Percentiles rank a stretch among this genome's conserved stretches.
Conservation (phyloP, 2,113 vertebrate species). For the Ciconia stormi region DNA sequence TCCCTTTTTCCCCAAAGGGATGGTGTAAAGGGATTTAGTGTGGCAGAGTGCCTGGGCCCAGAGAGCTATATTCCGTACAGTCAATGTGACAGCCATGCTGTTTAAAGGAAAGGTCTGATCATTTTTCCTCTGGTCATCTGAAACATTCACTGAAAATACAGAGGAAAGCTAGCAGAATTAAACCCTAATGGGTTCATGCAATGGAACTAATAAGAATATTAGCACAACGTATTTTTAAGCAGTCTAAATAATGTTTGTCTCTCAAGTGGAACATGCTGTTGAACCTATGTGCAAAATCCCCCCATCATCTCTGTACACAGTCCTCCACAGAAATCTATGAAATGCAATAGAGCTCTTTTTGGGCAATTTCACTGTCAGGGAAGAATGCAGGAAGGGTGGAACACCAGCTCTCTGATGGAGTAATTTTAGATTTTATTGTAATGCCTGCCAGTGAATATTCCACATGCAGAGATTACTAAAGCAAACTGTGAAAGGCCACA, state of each 20-base stretch:
- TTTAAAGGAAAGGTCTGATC: not conserved
- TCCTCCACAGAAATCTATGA: not conserved
- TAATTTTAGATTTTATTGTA: constrained; percentile 82
- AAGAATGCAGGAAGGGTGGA: constrained; percentile 83
- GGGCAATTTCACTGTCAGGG: constrained; percentile 49
- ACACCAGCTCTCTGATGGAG: constrained; percentile 62
- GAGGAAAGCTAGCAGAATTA: not conserved
- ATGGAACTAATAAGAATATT: not conserved
- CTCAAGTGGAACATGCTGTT: not conserved
- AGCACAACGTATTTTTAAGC: not conserved
- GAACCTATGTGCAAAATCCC: not conserved
- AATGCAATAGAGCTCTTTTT: constrained; percentile 24
- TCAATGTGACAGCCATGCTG: not conserved
- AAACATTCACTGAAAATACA: not conserved
- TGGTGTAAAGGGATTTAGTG: not conserved
- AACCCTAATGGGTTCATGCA: not conserved
- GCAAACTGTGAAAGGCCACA: constrained; percentile 81
- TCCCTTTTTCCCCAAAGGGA: not conserved
- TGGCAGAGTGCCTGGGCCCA: not conserved
- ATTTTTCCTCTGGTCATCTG: not conserved
- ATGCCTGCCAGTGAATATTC: constrained; percentile 67
- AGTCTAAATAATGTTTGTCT: not conserved
- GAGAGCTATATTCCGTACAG: not conserved
- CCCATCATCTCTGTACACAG: not conserved
- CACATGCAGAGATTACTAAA: constrained; percentile 71